A percentile compares a stretch with the other conserved stretches of the same genome.
Conservation (phyloP, 2,113 vertebrate genomes). For the Leucoraja erinaceus region DNA sequence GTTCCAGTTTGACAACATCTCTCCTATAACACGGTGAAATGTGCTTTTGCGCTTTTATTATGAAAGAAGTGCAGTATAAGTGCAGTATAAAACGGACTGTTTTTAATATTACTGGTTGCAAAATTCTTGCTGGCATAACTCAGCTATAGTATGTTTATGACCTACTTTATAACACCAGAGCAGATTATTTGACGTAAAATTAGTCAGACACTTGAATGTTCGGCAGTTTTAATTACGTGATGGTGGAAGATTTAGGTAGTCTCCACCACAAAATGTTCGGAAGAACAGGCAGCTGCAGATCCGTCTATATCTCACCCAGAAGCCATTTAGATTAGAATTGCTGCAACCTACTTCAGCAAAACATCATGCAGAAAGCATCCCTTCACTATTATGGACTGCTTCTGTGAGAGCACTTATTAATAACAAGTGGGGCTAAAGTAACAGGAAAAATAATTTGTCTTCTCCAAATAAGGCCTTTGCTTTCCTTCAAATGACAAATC, state of each 20-base stretch:
- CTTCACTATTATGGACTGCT: neutral
- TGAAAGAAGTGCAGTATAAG: neutral
- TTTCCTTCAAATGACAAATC: neutral
- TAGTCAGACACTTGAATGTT: neutral
- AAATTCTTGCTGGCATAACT: neutral
- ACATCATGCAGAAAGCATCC: neutral
- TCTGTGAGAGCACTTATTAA: neutral
- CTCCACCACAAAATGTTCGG: neutral
- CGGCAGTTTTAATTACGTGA: neutral
- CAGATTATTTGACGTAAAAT: conserved; percentile 13
- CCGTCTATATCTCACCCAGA: neutral
- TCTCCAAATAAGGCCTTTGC: neutral
- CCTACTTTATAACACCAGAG: neutral
- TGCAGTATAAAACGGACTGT: neutral
- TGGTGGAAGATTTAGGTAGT: neutral
- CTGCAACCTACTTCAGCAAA: neutral
- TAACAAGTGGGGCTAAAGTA: neutral
- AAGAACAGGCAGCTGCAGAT: neutral
- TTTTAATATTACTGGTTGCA: neutral
- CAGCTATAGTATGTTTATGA: neutral
- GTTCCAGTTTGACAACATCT: no score
- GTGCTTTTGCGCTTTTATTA: neutral
- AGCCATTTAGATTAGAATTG: neutral
- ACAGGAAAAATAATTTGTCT: neutral
- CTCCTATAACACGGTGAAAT: no score